Evolutionary conservation across 1,140 invertebrate genomes (phyloP), one percentile per base, ranked within the genome.

Genomic region (Drosophila fuyamai): DNA sequence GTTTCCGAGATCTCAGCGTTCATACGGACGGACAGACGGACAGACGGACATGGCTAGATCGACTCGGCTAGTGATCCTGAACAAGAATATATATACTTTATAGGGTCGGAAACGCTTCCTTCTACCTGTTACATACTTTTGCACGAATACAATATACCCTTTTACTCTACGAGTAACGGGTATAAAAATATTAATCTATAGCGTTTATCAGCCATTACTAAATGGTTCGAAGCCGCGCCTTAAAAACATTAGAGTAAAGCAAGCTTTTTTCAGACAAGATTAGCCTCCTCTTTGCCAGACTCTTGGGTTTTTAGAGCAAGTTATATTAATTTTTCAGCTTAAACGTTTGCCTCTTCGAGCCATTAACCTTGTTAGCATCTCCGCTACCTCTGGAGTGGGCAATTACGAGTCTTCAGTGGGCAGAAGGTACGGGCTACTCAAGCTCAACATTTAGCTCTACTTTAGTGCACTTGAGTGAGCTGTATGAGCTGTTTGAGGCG

Each of bases 361-460:
- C 66, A 72, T 72, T 72, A 72, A 72, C 68, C 68, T 72, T 72
- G 68, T 72, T 72, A 72, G 44, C 67, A 71, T 68, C 67, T 40
- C 32, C 32, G 61, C 61, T 68, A 13, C 62, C 29, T 56, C 16
- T 48, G 32, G 27, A 44, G 35, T 57, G 51, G 68, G 66, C 66
- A 72, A 71, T 72, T 71, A 71, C 67, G 13, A 18, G 67, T 13
- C 23, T 41, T 43, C 47, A 47, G 67, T 71, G 53, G 67, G 67
- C 67, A 72, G 51, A 58, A 58, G 46, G 63, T 62, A 48, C 44
- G 41, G 61, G 56, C 55, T 59, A n/a, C 32, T 46, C 35, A 40
- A 35, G 47, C 47, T 8, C 27, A 5, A 50, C 23, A 40, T 50
- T 14, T 8, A 32, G 38, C 48, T 61, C 48, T 7, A 54, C 47